Conservation (phyloP, 2,113 vertebrate genomes). For the Syrmaticus mikado region DNA sequence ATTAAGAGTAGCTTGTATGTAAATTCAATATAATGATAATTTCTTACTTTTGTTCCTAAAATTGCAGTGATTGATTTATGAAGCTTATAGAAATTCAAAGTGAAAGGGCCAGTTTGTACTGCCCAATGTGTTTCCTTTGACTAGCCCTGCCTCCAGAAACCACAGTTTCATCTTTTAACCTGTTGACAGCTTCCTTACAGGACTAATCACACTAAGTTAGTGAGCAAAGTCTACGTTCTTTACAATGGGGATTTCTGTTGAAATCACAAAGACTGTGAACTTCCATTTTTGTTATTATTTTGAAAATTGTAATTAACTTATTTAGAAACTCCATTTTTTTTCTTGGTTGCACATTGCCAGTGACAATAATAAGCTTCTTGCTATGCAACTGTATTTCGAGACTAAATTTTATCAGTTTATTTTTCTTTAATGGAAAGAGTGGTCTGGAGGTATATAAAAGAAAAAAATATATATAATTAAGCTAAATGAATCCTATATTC, state of each 20-base stretch:
- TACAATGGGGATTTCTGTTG: background rate
- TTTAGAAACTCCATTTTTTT: background rate
- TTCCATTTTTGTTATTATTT: background rate
- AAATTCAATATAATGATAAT: background rate
- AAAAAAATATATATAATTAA: background rate
- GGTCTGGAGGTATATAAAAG: background rate
- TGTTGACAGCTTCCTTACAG: background rate
- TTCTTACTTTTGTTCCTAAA: background rate
- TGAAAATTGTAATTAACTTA: background rate
- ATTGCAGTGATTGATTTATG: background rate
- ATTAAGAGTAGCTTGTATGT: background rate
- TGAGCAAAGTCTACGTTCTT: background rate
- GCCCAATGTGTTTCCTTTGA: background rate
- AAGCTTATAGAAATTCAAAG: background rate
- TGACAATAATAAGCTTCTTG: background rate
- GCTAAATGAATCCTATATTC: background rate
- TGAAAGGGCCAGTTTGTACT: background rate
- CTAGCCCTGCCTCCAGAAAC: background rate
- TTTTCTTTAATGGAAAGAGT: background rate
- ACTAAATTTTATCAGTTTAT: background rate
- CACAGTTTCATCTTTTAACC: background rate
- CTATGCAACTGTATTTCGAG: background rate
- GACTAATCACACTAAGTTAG: background rate
- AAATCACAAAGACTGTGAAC: background rate
- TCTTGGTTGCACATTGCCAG: background rate